Conservation (phyloP, 2,888 invertebrate species). For the Sinodicranocentrus sp. region DNA sequence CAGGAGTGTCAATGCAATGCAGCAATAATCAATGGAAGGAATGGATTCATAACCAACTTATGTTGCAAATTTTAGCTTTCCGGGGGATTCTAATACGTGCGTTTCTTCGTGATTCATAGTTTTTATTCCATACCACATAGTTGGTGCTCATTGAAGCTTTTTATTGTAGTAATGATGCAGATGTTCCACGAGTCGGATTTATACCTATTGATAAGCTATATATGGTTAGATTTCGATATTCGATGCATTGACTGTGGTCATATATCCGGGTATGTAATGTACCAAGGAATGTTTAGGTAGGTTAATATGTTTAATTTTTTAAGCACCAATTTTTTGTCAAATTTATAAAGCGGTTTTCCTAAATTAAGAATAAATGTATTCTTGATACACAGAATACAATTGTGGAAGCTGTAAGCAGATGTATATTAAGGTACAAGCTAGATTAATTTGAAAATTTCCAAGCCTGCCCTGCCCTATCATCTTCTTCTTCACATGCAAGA, state of each 20-base stretch:
- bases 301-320: background rate
- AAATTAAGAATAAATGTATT: too few relatives aligned
- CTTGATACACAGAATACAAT: slow-evolving; percentile 58
- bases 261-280: slow-evolving; percentile 91
- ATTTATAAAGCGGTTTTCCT: too few relatives aligned
- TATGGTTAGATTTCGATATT: slow-evolving; percentile 96
- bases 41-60: too few relatives aligned
- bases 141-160: background rate
- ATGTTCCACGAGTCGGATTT: slow-evolving; percentile 92
- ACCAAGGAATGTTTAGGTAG: slow-evolving; percentile 92
- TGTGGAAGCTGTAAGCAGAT: slow-evolving; percentile 61
- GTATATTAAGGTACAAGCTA: slow-evolving; percentile 62
- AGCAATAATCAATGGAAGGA: too few relatives aligned
- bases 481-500: background rate
- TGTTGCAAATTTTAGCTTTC: slow-evolving; percentile 92
- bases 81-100: slow-evolving; percentile 87
- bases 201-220: slow-evolving; percentile 89
- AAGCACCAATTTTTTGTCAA: background rate
- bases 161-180: slow-evolving; percentile 78
- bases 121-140: background rate
- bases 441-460: slow-evolving; percentile 45
- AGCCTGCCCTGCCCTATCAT: background rate
- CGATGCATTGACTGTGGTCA: slow-evolving; percentile 94
- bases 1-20: too few relatives aligned
- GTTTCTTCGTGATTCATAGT: background rate